Evolutionary conservation across 2,113 vertebrate species (phyloP).

Genomic region (Xyliphius kryptos): DNA sequence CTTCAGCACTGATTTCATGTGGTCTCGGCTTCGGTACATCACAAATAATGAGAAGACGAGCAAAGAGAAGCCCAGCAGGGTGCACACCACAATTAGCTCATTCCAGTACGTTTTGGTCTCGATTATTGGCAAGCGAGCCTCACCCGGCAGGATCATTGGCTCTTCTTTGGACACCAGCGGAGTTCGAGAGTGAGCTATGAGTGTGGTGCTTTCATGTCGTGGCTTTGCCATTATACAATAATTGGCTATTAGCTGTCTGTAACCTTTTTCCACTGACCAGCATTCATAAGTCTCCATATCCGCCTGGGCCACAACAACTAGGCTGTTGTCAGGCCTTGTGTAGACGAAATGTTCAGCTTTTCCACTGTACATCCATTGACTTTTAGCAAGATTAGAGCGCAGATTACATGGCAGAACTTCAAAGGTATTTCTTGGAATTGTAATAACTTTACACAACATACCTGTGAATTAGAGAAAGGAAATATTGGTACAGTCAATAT

Average conservation of each 20-base stretch:
- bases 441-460: conserved; percentile 63
- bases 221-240: conserved; percentile 73
- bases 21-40: conserved; percentile 72
- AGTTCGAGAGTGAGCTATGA: conserved; percentile 61
- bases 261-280: conserved; percentile 84
- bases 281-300: conserved; percentile 77
- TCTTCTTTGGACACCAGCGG: conserved; percentile 47
- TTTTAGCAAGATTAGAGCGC: conserved; percentile 83
- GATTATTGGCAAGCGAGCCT: conserved; percentile 55
- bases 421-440: conserved; percentile 74
- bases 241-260: conserved; percentile 81
- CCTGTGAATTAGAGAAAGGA: conserved; percentile 50
- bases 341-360: conserved; percentile 67
- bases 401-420: conserved; percentile 74
- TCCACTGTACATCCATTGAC: conserved; percentile 73
- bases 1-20: conserved; percentile 87
- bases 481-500: too few relatives aligned
- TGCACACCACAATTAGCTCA: conserved; percentile 83
- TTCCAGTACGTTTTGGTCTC: conserved; percentile 86
- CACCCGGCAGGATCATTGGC: conserved; percentile 57
- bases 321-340: conserved; percentile 73
- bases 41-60: conserved; percentile 73
- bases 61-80: conserved; percentile 68
- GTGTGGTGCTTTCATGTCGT: conserved; percentile 54
- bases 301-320: conserved; percentile 78